Percentiles rank a stretch among this genome's conserved stretches.
phyloP scores from a whole-genome alignment of 2,113 vertebrate species.

The Labeo catla region DNA sequence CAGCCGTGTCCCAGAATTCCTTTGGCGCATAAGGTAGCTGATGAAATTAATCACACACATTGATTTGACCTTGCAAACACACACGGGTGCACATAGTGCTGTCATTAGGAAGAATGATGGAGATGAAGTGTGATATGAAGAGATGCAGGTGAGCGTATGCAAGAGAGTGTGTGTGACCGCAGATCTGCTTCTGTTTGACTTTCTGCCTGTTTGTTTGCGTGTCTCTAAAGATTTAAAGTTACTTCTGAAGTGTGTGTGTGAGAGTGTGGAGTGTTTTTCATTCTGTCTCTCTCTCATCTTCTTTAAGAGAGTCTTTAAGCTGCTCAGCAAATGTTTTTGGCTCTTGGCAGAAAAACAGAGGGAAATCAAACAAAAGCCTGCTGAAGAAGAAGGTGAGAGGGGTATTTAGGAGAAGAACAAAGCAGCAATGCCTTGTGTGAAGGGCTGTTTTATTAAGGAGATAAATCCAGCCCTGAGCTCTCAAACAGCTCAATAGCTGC shows the following conservation, averaged over 20 bases:
- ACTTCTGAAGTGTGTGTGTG: neutral
- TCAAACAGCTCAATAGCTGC: neutral
- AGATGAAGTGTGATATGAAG: conserved; percentile 39
- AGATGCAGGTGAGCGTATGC: neutral
- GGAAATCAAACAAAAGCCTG: neutral
- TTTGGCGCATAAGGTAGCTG: conserved; percentile 8
- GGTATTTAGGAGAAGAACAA: neutral
- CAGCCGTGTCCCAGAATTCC: conserved; percentile 5
- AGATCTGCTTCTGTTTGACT: neutral
- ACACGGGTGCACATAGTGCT: conserved; percentile 8
- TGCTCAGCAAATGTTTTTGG: neutral
- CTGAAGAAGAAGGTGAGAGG: neutral
- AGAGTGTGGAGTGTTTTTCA: neutral
- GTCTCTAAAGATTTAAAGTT: conserved; percentile 8
- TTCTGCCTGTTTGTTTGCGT: neutral
- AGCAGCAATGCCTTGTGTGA: neutral
- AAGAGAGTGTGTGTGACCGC: neutral
- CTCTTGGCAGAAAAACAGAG: conserved; percentile 2
- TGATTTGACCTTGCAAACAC: conserved; percentile 32
- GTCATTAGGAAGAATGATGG: conserved; percentile 43
- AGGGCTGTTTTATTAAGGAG: conserved; percentile 5
- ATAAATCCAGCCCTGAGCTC: neutral
- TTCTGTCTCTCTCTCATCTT: conserved; percentile 5
- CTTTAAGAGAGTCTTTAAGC: conserved; percentile 22
- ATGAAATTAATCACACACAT: conserved; percentile 49